These are phyloP conservation scores for Chloromyia formosa DNA, from an alignment of 2,888 invertebrate genomes.

Conservation along the genomic window DNA sequence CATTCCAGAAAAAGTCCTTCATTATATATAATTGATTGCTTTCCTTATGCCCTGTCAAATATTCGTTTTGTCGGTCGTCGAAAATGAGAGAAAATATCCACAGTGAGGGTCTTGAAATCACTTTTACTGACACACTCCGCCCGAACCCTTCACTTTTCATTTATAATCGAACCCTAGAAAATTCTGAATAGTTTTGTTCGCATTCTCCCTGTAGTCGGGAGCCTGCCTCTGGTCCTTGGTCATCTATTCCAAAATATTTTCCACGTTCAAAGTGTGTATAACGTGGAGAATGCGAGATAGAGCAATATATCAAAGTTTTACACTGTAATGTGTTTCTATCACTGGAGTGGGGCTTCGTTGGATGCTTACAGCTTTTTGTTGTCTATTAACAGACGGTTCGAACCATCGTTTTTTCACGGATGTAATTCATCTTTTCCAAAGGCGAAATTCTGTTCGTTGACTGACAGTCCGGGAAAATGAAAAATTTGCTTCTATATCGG, in stretches of 20 bases:
- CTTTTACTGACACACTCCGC: not conserved
- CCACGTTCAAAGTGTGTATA: slow-evolving; percentile 1
- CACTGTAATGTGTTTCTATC: not conserved
- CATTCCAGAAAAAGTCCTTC: not conserved
- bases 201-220: not conserved
- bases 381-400: not conserved
- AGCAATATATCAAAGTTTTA: slow-evolving; percentile 1
- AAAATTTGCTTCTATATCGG: not conserved
- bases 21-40: not conserved
- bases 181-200: no score
- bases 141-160: no score
- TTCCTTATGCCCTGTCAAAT: slow-evolving; percentile 4
- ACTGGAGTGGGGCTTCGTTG: not conserved
- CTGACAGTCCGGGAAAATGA: slow-evolving; percentile 3
- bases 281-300: not conserved
- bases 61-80: not conserved
- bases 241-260: not conserved
- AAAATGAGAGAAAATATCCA: not conserved
- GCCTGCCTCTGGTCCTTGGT: not conserved
- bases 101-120: not conserved
- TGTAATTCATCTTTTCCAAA: slow-evolving; percentile 4
- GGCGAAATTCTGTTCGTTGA: not conserved
- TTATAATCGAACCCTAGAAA: no score
- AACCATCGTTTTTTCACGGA: not conserved
- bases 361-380: slow-evolving; percentile 1